These are phyloP conservation scores for Cichlasoma orientale DNA, from an alignment of 2,797 vertebrate species.

Conservation along the genomic window DNA sequence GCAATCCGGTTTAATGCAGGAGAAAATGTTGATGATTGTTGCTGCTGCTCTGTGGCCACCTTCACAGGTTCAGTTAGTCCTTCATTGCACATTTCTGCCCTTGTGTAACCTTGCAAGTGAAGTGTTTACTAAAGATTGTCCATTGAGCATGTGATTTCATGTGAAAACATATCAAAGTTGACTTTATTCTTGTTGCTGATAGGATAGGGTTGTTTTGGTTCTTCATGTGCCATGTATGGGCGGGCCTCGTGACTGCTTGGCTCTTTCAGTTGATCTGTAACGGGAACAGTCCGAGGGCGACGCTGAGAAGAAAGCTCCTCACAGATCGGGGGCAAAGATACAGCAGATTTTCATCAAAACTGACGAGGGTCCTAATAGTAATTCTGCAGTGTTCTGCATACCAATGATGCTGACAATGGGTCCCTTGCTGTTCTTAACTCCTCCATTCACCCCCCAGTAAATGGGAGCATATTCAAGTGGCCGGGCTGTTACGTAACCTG, in stretches of 20 bases:
- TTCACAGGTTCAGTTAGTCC: not conserved
- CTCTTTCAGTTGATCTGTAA: slow-evolving; percentile 5
- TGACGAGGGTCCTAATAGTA: slow-evolving; percentile 37
- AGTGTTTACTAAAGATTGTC: slow-evolving; percentile 39
- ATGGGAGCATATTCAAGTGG: slow-evolving; percentile 65
- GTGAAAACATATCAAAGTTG: slow-evolving; percentile 15
- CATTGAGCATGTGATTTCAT: slow-evolving; percentile 24
- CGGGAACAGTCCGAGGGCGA: not conserved
- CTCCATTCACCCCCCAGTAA: slow-evolving; percentile 61
- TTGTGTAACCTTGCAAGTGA: not conserved
- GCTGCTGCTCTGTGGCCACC: not conserved
- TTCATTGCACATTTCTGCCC: not conserved
- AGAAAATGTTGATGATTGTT: not conserved
- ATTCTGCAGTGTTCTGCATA: slow-evolving; percentile 59
- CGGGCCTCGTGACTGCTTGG: slow-evolving; percentile 1
- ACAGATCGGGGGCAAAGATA: slow-evolving; percentile 42
- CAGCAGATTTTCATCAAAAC: slow-evolving; percentile 49
- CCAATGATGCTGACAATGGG: slow-evolving; percentile 65
- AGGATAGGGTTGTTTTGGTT: slow-evolving; percentile 30
- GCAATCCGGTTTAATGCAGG: not conserved
- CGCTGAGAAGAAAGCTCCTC: slow-evolving; percentile 34
- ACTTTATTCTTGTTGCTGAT: not conserved
- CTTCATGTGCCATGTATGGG: not conserved
- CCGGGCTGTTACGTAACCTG: slow-evolving; percentile 71
- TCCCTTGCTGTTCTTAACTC: slow-evolving; percentile 49